Evolutionary conservation across 2,113 vertebrate genomes (phyloP).

Genomic region (Microcebus jonahi): DNA sequence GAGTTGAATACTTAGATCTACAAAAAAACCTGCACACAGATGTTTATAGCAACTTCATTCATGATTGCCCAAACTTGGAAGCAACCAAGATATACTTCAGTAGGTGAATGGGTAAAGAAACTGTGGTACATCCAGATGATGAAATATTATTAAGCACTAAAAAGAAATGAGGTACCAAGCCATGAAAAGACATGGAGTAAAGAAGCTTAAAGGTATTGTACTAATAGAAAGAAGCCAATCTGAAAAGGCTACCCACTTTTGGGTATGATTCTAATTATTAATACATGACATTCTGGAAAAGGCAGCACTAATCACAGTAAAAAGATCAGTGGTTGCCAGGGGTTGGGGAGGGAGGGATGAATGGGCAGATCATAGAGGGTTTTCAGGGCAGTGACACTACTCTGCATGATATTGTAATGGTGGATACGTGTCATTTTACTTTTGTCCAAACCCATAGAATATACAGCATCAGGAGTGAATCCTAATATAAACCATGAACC

Average conservation of each 20-base stretch:
- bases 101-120: neutral
- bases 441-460: neutral
- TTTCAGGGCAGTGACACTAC: neutral
- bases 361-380: neutral
- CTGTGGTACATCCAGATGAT: neutral
- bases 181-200: neutral
- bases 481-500: neutral
- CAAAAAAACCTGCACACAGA: neutral
- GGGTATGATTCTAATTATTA: neutral
- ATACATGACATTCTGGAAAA: neutral
- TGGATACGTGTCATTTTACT: neutral
- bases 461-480: neutral
- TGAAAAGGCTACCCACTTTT: neutral
- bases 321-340: neutral
- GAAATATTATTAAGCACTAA: neutral
- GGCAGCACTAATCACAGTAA: neutral
- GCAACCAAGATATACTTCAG: neutral
- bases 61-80: neutral
- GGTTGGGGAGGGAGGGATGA: neutral
- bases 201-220: neutral
- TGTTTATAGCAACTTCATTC: neutral
- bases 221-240: neutral
- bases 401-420: neutral
- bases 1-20: neutral
- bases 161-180: neutral